Evolutionary conservation across 2,797 vertebrate species (phyloP), one percentile per base, ranked within the genome.

Genomic region (Acomys russatus): DNA sequence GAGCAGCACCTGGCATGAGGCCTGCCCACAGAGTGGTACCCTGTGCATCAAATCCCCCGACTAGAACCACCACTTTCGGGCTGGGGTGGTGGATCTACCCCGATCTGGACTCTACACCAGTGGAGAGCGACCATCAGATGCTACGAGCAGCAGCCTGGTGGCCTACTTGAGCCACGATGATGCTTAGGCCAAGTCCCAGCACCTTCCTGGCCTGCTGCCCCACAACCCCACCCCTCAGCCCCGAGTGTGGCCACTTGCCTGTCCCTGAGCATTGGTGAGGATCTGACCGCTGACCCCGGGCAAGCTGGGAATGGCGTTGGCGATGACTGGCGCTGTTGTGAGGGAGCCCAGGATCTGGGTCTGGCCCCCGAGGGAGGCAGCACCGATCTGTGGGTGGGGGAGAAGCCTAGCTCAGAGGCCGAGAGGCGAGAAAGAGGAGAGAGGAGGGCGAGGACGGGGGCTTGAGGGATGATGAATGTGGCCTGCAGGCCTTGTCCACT

Each of bases 251-350:
- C 9, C 89, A 92, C 92, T 98, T 98, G 98, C 99, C 99, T 99
- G 99, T 96, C 99, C 99, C 97, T 99, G 99, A 94, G 99, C 99
- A 77, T 99, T 99, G 86, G 99, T 99, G 98, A 99, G 99, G 97
- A 99, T 99, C 98, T 99, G 99, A 94, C 99, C 99, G 96, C 99
- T 99, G 98, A 99, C 98, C 96, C 99, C 99, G 2, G 99, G 99
- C 98, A 99, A 98, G 96, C 98, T 99, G 97, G 99, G 98, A 98
- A 99, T 99, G 97, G 99, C 97, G 82, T 98, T 99, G 96, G 99
- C 98, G 97, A 99, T 98, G 97, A 99, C 99, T 1, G 99, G 99
- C 85, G 99, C 97, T 68, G 99, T 99, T 1, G 99, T 98, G 90
- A 99, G 98, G 54, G 99, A 99, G 93, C 99, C 99, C 91, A 99